Evolutionary conservation across 1,140 invertebrate genomes (phyloP).

Genomic region (Galendromus occidentalis): DNA sequence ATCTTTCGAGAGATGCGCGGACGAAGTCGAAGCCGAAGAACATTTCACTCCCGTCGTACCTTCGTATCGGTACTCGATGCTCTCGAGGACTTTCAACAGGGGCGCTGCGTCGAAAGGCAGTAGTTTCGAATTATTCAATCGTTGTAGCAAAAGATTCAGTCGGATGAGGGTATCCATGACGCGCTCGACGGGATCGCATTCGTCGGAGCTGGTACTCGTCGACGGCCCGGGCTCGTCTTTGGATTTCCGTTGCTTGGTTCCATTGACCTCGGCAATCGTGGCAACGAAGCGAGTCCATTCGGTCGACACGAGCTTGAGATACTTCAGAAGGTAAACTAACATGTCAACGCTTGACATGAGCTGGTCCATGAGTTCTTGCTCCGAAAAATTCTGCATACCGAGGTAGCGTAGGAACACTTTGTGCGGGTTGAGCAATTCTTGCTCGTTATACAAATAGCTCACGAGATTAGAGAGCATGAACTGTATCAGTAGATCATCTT

Average conservation of each 20-base stretch:
- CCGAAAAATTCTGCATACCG: conserved; percentile 9
- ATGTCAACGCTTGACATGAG: conserved; percentile 3
- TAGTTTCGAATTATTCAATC: background rate
- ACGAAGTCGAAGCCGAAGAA: no score
- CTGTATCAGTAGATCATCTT: conserved; percentile 1
- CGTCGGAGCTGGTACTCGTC: background rate
- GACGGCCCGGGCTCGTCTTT: background rate
- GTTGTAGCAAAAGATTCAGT: background rate
- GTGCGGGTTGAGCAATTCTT: background rate
- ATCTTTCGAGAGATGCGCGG: no score
- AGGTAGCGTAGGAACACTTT: background rate
- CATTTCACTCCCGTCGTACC: no score
- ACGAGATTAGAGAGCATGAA: background rate
- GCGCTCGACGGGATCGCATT: background rate
- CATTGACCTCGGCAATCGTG: background rate
- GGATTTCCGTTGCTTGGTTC: background rate
- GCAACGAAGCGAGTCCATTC: conserved; percentile 6
- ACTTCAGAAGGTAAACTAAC: conserved; percentile 6
- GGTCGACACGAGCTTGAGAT: background rate
- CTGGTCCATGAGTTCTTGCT: conserved; percentile 8
- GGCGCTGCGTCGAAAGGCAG: background rate
- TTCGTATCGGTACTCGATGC: background rate
- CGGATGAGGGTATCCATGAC: background rate
- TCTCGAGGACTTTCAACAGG: background rate
- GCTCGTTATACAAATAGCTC: conserved; percentile 2